Evolutionary conservation across 2,797 vertebrate genomes (phyloP).

Genomic region (Leucoraja ocellata): DNA sequence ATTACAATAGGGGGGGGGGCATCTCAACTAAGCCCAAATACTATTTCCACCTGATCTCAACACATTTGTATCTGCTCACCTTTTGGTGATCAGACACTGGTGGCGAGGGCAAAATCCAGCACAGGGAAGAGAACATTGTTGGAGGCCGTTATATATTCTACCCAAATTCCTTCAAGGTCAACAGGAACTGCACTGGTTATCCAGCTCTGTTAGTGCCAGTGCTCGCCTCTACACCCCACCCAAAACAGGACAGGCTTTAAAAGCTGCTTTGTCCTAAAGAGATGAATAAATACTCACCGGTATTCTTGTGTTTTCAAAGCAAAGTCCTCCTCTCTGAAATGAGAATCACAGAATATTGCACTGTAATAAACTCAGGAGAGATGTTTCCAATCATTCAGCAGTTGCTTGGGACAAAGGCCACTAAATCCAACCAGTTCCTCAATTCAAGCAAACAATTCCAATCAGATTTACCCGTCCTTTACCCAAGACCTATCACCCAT

Average conservation of each 20-base stretch:
- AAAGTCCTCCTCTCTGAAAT: constrained; percentile 44
- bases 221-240: too few species aligned
- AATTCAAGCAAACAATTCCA: background rate
- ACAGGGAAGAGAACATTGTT: background rate
- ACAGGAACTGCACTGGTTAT: background rate
- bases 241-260: background rate
- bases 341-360: constrained; percentile 12
- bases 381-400: too few species aligned
- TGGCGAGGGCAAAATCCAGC: background rate
- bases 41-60: background rate
- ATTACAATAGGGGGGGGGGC: background rate
- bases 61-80: background rate
- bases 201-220: too few species aligned
- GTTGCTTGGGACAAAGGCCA: background rate
- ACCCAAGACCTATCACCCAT: background rate
- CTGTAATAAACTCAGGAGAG: background rate
- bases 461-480: background rate
- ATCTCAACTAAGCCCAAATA: background rate
- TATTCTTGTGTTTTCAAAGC: constrained; percentile 37
- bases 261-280: background rate
- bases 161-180: background rate
- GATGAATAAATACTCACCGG: constrained; percentile 7
- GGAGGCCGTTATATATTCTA: background rate
- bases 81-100: background rate
- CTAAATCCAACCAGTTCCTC: background rate